Base-by-base conservation (phyloP, 2,797 vertebrate species). In the Kryptopterus vitreolus region DNA sequence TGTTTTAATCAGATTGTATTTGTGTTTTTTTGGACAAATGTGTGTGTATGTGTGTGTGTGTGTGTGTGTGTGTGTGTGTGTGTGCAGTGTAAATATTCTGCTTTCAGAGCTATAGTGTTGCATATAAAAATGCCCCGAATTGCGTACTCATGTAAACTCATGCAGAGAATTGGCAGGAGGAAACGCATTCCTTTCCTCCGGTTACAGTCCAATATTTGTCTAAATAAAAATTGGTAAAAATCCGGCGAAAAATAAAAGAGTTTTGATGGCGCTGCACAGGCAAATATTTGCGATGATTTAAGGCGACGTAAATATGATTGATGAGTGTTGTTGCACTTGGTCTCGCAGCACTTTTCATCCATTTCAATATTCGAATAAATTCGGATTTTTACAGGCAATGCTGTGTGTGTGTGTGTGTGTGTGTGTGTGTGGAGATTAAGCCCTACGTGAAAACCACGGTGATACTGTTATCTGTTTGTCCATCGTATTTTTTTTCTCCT, bases 401-500 rank as follows among this genome's bases (percentile, higher is more conserved):
- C 61, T 13, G 10, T 1, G 2, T 65, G 62, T 38, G 62, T 65
- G 62, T n/a, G 33, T 35, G 61, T 33, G 29, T 33, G 61, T 16
- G 26, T 20, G 58, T 29, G 59, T 20, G 52, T 53, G 52, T 18
- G n/a, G n/a, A n/a, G n/a, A n/a, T n/a, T n/a, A n/a, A n/a, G n/a
- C n/a, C n/a, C n/a, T n/a, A n/a, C n/a, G n/a, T n/a, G n/a, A n/a
- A n/a, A n/a, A n/a, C n/a, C n/a, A 9, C 15, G 11, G 24, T 38
- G 43, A 77, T 71, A 71, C 18, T n/a, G 6, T 33, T 72, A 72
- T 55, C 81, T 61, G 50, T 61, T 53, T 63, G 38, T 38, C 33
- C 48, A 76, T 75, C 62, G 29, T 69, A 43, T 57, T 72, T n/a
- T 69, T 52, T 57, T 72, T n/a, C 65, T 72, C 55, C 72, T 18